phyloP scores from a whole-genome alignment of 37 sponge, comb jelly and placozoan species.

The Dysidea cf. avara region DNA sequence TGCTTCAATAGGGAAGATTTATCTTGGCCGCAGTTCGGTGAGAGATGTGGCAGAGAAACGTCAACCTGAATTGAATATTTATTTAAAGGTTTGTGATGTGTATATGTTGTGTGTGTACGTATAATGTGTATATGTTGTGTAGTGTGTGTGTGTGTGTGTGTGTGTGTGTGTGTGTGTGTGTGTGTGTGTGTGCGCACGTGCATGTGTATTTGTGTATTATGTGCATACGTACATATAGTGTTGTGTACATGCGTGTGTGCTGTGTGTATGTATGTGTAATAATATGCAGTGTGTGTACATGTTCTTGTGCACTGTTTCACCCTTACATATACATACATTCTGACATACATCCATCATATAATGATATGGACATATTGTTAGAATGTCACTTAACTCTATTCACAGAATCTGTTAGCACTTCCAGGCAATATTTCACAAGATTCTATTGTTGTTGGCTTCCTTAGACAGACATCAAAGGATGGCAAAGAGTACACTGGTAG shows the following conservation, averaged over 20 bases:
- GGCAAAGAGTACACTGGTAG: too few relatives aligned
- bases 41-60: slow-evolving; percentile 80
- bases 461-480: slow-evolving; percentile 41
- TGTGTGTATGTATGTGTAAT: too few relatives aligned
- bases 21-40: slow-evolving; percentile 75
- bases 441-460: slow-evolving; percentile 64
- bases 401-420: slow-evolving; percentile 48
- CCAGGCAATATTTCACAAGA: slow-evolving; percentile 69
- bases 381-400: background rate
- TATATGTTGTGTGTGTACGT: slow-evolving; percentile 1
- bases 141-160: slow-evolving; percentile 12
- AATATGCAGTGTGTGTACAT: background rate
- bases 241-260: too few relatives aligned
- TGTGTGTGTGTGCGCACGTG: slow-evolving; percentile 9
- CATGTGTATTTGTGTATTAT: background rate
- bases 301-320: background rate
- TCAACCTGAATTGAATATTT: slow-evolving; percentile 63
- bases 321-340: background rate
- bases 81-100: slow-evolving; percentile 39
- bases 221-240: too few relatives aligned
- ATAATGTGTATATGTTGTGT: slow-evolving; percentile 24
- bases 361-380: too few relatives aligned
- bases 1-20: slow-evolving; percentile 78
- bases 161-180: slow-evolving; percentile 1
- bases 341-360: background rate